These are phyloP conservation scores for Nomada goodeniana DNA, from an alignment of 2,888 invertebrate species.

Conservation along the genomic window DNA sequence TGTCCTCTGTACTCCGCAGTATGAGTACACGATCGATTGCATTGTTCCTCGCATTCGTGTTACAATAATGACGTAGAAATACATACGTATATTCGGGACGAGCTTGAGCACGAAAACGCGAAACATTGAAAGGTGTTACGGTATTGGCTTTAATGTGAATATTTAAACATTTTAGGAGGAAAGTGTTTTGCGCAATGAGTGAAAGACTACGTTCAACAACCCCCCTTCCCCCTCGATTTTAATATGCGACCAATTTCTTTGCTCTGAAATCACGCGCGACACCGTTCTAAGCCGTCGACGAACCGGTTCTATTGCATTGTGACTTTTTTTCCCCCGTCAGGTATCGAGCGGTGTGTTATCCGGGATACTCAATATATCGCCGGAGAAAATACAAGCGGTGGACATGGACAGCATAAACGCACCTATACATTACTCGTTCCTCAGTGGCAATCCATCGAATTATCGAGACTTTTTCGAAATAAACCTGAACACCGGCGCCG, in stretches of 20 bases:
- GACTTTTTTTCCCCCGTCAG: slow-evolving; percentile 82
- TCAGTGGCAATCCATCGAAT: slow-evolving; percentile 91
- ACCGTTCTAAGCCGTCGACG: slow-evolving; percentile 34
- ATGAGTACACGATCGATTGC: too few relatives aligned
- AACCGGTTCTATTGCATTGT: slow-evolving; percentile 65
- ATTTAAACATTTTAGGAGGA: too few relatives aligned
- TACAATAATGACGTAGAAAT: too few relatives aligned
- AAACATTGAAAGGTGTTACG: too few relatives aligned
- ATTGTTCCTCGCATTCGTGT: too few relatives aligned
- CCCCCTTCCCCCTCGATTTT: background rate
- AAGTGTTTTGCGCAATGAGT: background rate
- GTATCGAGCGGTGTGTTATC: slow-evolving; percentile 93
- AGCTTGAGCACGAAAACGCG: too few relatives aligned
- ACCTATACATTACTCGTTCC: slow-evolving; percentile 92
- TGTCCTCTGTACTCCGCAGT: background rate
- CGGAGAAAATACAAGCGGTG: slow-evolving; percentile 95
- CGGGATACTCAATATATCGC: slow-evolving; percentile 92
- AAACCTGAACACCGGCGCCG: slow-evolving; percentile 91
- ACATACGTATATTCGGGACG: too few relatives aligned
- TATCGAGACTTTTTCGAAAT: slow-evolving; percentile 94
- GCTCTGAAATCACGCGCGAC: slow-evolving; percentile 42
- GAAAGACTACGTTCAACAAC: slow-evolving; percentile 1
- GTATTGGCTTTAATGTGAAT: too few relatives aligned
- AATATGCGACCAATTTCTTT: slow-evolving; percentile 26
- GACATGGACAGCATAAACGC: slow-evolving; percentile 96